These are phyloP conservation scores for Corydoras maculifer DNA, from an alignment of 2,113 vertebrate species.

Conservation along the genomic window DNA sequence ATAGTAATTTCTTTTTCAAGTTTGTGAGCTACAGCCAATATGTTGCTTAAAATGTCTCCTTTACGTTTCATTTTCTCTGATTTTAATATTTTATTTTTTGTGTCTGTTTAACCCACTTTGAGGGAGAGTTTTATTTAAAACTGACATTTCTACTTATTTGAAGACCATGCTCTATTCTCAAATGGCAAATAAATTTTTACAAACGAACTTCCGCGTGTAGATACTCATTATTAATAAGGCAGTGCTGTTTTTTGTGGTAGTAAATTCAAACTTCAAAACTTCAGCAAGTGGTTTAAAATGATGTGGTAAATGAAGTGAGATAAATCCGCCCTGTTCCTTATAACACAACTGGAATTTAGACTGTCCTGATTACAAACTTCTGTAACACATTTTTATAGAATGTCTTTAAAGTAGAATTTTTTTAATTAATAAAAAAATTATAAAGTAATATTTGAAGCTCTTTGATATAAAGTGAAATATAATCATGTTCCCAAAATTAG, in stretches of 20 bases:
- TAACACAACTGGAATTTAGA: too few species aligned
- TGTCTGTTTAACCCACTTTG: conserved; percentile 68
- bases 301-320: conserved; percentile 35
- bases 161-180: conserved; percentile 73
- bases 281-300: background rate
- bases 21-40: conserved; percentile 70
- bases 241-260: background rate
- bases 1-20: conserved; percentile 73
- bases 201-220: conserved; percentile 58
- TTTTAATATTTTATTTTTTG: conserved; percentile 77
- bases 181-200: conserved; percentile 77
- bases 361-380: too few species aligned
- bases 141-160: conserved; percentile 74
- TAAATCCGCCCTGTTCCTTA: background rate
- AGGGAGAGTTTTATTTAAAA: conserved; percentile 67
- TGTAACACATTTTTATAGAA: too few species aligned
- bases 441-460: background rate
- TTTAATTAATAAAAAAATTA: background rate
- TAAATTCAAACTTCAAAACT: background rate
- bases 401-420: too few species aligned
- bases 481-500: too few species aligned
- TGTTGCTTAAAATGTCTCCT: conserved; percentile 56
- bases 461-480: background rate
- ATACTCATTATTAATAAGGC: conserved; percentile 32
- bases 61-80: conserved; percentile 53